Percentiles rank a stretch among this genome's conserved stretches.
These are phyloP conservation scores for Phoebastria nigripes DNA, from an alignment of 2,797 vertebrate species.

Conservation along the genomic window DNA sequence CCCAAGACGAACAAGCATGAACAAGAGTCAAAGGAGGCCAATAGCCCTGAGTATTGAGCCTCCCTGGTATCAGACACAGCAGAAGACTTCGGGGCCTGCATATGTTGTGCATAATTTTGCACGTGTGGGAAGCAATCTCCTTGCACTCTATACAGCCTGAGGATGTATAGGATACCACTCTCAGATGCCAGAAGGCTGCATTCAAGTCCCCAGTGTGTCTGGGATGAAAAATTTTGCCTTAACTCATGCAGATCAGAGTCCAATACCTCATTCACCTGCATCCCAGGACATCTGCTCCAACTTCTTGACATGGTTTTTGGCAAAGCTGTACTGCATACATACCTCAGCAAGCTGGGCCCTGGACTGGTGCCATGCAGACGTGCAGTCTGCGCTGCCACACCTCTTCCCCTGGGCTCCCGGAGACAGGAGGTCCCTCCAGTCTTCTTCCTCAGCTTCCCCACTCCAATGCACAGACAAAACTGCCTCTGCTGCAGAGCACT, in stretches of 20 bases:
- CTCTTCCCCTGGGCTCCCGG: not conserved
- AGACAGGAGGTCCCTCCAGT: not conserved
- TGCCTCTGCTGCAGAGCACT: not conserved
- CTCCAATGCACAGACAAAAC: not conserved
- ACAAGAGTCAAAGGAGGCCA: not conserved
- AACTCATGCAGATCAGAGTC: not conserved
- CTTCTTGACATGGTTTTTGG: not conserved
- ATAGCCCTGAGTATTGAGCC: not conserved
- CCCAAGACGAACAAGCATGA: not conserved
- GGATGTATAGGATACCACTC: not conserved
- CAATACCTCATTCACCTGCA: not conserved
- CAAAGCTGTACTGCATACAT: not conserved
- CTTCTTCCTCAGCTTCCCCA: not conserved
- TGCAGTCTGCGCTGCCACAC: not conserved
- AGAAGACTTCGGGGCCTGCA: not conserved
- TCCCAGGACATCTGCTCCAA: not conserved
- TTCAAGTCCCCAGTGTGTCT: not conserved
- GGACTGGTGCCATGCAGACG: not conserved
- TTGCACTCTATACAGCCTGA: not conserved
- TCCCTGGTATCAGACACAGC: not conserved
- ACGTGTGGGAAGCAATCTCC: not conserved
- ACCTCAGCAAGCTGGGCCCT: not conserved
- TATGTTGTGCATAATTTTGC: not conserved
- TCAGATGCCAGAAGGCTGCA: not conserved
- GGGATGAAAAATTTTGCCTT: not conserved